Percentiles rank a stretch among this genome's conserved stretches.
Conservation (phyloP, 1,140 invertebrate genomes). For the Colletes gigas region DNA sequence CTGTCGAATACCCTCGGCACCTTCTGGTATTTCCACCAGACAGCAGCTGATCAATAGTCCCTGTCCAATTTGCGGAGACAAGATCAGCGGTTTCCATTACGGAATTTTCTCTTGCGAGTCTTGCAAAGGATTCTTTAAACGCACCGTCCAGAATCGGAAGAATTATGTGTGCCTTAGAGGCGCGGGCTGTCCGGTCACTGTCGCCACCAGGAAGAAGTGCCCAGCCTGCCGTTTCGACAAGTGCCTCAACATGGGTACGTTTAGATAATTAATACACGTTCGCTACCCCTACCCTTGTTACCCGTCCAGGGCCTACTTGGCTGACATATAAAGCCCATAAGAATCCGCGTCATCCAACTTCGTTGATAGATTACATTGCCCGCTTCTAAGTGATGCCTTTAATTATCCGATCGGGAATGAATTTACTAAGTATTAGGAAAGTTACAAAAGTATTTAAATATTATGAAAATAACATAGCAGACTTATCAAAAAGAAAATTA, state of each 20-base stretch:
- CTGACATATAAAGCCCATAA: too few species aligned
- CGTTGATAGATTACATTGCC: too few species aligned
- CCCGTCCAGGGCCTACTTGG: too few species aligned
- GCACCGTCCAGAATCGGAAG: slow-evolving; percentile 98
- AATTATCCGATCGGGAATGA: too few species aligned
- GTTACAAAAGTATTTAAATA: too few species aligned
- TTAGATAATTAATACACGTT: too few species aligned
- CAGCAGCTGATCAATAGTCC: slow-evolving; percentile 92
- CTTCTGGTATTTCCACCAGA: slow-evolving; percentile 89
- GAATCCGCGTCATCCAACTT: too few species aligned
- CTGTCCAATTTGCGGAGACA: slow-evolving; percentile 97
- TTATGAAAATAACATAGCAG: too few species aligned
- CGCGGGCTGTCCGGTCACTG: slow-evolving; percentile 94
- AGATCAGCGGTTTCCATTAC: slow-evolving; percentile 97
- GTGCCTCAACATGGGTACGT: slow-evolving; percentile 92
- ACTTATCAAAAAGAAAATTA: too few species aligned
- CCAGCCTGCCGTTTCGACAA: slow-evolving; percentile 98
- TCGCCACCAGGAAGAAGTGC: slow-evolving; percentile 97
- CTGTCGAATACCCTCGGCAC: slow-evolving; percentile 81
- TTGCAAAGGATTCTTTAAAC: slow-evolving; percentile 99
- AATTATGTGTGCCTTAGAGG: slow-evolving; percentile 97
- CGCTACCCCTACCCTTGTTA: too few species aligned
- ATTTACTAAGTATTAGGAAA: too few species aligned
- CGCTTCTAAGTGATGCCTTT: too few species aligned
- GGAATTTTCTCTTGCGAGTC: slow-evolving; percentile 98